phyloP scores from a whole-genome alignment of 2,888 invertebrate species.

The Agrochola litura region DNA sequence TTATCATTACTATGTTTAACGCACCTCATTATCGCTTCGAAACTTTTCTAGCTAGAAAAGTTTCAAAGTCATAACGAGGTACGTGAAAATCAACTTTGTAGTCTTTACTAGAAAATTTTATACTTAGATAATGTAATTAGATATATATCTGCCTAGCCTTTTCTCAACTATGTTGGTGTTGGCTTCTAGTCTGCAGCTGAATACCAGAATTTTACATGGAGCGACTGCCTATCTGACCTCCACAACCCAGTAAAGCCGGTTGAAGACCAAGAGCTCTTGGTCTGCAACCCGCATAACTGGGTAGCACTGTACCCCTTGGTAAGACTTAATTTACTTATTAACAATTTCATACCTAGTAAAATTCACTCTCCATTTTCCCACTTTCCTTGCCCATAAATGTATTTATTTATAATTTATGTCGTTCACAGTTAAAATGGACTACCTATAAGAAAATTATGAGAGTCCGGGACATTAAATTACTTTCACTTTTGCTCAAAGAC shows the following conservation, averaged over 20 bases:
- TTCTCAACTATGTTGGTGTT: background rate
- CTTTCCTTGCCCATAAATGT: constrained; percentile 6
- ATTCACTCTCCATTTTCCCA: constrained; percentile 4
- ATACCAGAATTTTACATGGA: too few relatives aligned
- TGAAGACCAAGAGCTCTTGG: too few relatives aligned
- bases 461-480: background rate
- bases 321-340: background rate
- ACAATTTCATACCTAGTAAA: background rate
- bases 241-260: too few relatives aligned
- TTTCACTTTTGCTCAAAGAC: background rate
- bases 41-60: background rate
- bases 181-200: background rate
- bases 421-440: background rate
- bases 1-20: too few relatives aligned
- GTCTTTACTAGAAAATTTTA: background rate
- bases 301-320: background rate
- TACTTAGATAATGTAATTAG: too few relatives aligned
- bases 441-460: background rate
- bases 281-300: too few relatives aligned
- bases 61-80: background rate
- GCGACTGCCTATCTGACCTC: background rate
- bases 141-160: too few relatives aligned
- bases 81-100: background rate
- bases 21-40: background rate
- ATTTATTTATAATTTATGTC: background rate